Evolutionary conservation across 2,888 invertebrate species (phyloP), one percentile per base, ranked within the genome.

Genomic region (Vanessa cardui): DNA sequence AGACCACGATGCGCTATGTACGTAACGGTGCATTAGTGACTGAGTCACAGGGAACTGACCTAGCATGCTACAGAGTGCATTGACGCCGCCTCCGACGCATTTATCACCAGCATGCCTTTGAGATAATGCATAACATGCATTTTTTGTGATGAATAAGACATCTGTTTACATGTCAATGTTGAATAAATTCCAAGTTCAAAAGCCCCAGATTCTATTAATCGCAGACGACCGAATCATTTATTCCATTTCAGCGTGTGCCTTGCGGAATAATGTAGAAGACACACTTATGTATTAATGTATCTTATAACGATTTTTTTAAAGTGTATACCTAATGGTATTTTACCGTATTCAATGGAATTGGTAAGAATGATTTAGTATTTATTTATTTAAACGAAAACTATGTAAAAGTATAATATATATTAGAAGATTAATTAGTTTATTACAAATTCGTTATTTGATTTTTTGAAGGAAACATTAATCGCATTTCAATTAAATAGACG

Each of bases 41-140:
- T 90, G 89, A 91, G 80, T 92, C 90, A 90, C 86, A 86, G 92
- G 90, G 92, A 92, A 92, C 92, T 92, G 92, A 92, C 92, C 92
- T 92, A 92, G 87, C 90, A 89, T 90, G 90, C 87, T 88, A 83
- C 79, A 76, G 89, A 88, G 92, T 92, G 91, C 92, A 90, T 92
- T 92, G 92, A 92, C 92, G 90, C 80, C 83, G 81, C 77, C 80
- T 80, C 82, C 84, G 80, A 81, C 84, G 86, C 87, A 88, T 89
- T 89, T 92, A 92, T 91, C 90, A 84, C 84, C 83, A 83, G 87
- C 84, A 90, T 91, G 90, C 87, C 88, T 88, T 88, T 86, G 78
- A 83, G 91, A 92, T 92, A 91, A 89, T 89, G 87, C 86, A 84
- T 83, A 85, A 82, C 84, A 87, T 86, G 83, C 86, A 83, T 84